Base-by-base conservation (phyloP, 2,797 vertebrate species). In the Alectoris magna region DNA sequence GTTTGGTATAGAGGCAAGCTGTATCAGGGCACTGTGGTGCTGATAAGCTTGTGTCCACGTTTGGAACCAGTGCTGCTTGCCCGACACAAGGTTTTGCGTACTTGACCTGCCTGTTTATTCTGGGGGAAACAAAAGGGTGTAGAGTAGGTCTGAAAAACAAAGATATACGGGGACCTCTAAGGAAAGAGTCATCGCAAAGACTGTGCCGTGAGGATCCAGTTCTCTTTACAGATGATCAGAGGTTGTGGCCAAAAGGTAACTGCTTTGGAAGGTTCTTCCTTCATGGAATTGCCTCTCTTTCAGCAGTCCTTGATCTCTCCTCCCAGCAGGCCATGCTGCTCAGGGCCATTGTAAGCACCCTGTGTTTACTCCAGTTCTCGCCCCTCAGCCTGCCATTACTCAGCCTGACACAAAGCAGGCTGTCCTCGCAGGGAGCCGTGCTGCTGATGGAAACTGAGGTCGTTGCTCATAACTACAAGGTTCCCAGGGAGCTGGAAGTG, bases 241-340 rank as follows among this genome's bases (percentile, higher is more conserved):
- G 31, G 16, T 26, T n/a, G 17, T 77, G 11, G 31, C 72, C 72
- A 80, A 10, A 48, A 68, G 41, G 46, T 69, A 56, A 63, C 73
- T 26, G 71, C 71, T 87, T 39, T 78, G 60, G 72, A 81, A 91
- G 59, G 21, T 70, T 94, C 88, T 77, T 59, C 85, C 71, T 88
- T 51, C 24, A 7, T 48, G 27, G 15, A 58, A 91, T 56, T 41
- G 49, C 53, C 74, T 94, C 85, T 73, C 58, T 90, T 71, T 34
- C 59, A 67, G 67, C 88, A 53, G 77, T 16, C 27, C 90, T 90
- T 70, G 62, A 29, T 8, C 31, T 49, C 74, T 84, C 82, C 76
- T 88, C 70, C 41, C 75, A 58, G 66, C 82, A 93, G 79, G 56
- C 48, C 27, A 9, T 6, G 0, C 18, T 60, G 90, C 60, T 76